These are phyloP conservation scores for Liparis tanakae DNA, from an alignment of 2,797 vertebrate genomes.

Conservation along the genomic window DNA sequence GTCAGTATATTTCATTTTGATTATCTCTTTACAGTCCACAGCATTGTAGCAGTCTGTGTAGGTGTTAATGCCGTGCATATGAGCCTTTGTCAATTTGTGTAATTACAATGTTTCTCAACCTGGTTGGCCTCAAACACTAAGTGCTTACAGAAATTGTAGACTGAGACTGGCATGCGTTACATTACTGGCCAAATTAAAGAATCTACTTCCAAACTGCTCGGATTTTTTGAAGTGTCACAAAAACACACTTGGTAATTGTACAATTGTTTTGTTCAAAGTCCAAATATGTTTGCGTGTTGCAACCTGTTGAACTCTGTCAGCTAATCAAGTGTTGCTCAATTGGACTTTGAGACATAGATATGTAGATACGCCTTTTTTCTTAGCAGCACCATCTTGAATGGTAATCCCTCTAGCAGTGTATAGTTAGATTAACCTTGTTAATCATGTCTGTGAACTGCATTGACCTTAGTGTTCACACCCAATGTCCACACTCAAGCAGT, in stretches of 20 bases:
- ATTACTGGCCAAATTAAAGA: neutral
- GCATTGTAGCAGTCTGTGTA: neutral
- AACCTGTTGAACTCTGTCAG: slow-evolving; percentile 43
- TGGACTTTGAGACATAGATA: slow-evolving; percentile 46
- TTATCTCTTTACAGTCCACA: neutral
- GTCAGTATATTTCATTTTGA: neutral
- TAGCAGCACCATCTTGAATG: neutral
- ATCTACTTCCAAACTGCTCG: neutral
- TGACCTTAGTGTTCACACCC: neutral
- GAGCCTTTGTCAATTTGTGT: neutral
- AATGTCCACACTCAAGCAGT: neutral
- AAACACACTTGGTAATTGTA: neutral
- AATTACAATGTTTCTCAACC: neutral
- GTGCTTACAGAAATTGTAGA: neutral
- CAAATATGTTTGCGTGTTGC: neutral
- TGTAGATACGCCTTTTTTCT: slow-evolving; percentile 30
- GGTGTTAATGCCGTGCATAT: neutral
- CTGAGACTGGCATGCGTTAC: neutral
- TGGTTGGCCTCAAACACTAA: neutral
- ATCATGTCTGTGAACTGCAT: neutral
- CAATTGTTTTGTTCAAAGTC: slow-evolving; percentile 30
- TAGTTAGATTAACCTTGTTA: neutral
- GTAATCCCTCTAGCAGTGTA: neutral
- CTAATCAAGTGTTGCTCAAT: neutral
- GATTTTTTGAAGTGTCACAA: neutral